Conservation (phyloP, 2,888 invertebrate genomes). For the Bimastos eiseni region DNA sequence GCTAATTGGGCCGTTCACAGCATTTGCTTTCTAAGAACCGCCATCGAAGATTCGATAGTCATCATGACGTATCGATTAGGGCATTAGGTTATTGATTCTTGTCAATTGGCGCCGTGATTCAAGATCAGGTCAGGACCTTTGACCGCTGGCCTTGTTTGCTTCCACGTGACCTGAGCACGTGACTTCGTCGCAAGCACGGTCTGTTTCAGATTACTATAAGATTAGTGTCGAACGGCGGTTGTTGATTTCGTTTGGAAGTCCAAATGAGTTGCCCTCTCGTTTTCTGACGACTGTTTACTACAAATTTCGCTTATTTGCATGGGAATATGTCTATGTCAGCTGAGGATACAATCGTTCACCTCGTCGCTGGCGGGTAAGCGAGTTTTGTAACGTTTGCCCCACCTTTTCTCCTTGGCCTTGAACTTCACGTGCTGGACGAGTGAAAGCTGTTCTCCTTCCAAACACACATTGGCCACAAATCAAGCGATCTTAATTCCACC, state of each 20-base stretch:
- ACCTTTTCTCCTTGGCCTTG: constrained; percentile 9
- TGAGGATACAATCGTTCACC: constrained; percentile 19
- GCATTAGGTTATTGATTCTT: no score
- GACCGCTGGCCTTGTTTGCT: background rate
- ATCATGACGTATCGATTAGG: no score
- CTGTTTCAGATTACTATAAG: background rate
- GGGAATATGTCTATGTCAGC: constrained; percentile 1
- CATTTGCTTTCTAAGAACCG: background rate
- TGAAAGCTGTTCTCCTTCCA: background rate
- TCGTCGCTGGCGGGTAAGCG: background rate
- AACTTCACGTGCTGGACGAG: constrained; percentile 14
- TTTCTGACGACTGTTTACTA: background rate
- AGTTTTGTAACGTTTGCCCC: background rate
- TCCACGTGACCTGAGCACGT: background rate
- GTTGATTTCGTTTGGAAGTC: background rate
- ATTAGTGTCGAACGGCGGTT: background rate
- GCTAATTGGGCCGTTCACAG: background rate
- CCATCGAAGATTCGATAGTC: background rate
- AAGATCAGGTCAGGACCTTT: background rate
- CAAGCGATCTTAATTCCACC: background rate
- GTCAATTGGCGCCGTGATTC: background rate
- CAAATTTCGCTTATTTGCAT: background rate
- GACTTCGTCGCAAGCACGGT: background rate
- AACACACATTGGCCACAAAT: background rate
- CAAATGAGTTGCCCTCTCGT: background rate